Percentiles rank a stretch among this genome's conserved stretches.
These are phyloP conservation scores for Ptiloglossa arizonensis DNA, from an alignment of 1,140 invertebrate species.

Conservation along the genomic window DNA sequence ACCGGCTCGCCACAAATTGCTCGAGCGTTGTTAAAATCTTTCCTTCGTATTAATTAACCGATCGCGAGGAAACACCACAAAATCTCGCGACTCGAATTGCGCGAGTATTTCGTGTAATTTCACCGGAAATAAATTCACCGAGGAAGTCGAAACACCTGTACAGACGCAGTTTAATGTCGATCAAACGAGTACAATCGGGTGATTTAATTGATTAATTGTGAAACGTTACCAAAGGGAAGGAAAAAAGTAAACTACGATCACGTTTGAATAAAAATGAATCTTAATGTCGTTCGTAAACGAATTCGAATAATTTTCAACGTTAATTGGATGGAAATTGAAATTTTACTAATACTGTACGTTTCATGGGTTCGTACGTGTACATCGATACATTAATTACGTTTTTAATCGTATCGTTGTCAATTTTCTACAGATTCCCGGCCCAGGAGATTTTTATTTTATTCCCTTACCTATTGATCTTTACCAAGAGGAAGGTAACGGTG, in stretches of 20 bases:
- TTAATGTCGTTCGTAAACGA: no score
- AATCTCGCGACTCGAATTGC: not conserved
- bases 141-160: not conserved
- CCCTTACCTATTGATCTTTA: conserved; percentile 8
- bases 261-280: no score
- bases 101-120: not conserved
- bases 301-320: no score
- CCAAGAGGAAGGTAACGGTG: not conserved
- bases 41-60: conserved; percentile 32
- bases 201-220: no score
- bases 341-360: no score
- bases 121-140: no score
- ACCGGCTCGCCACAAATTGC: conserved; percentile 14
- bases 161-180: not conserved
- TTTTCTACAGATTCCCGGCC: not conserved
- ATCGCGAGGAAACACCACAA: not conserved
- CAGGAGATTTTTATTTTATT: not conserved
- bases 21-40: not conserved
- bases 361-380: no score
- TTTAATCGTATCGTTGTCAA: not conserved
- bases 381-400: not conserved
- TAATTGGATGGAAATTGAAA: no score
- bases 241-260: no score
- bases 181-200: not conserved
- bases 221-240: not conserved